Percentiles rank a stretch among this genome's conserved stretches.
Evolutionary conservation across 2,113 vertebrate species (phyloP).

Genomic region (Albula goreensis): DNA sequence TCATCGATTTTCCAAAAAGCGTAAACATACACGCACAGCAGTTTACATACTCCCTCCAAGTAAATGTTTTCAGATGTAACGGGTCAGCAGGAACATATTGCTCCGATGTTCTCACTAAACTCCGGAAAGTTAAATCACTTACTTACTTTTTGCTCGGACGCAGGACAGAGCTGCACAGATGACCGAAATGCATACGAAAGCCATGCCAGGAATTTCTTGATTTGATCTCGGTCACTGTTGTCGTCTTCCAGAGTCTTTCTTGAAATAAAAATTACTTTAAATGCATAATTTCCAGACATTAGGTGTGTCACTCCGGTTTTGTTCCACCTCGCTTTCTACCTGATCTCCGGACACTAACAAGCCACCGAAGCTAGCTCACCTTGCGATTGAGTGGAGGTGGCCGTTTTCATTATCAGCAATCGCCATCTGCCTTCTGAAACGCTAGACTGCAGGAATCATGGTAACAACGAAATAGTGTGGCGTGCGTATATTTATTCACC

Average conservation of each 20-base stretch:
- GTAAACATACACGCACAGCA: too few species aligned
- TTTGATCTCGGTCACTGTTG: background rate
- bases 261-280: background rate
- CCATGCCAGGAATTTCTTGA: background rate
- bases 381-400: background rate
- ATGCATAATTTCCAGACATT: background rate
- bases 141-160: background rate
- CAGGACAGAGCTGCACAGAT: background rate
- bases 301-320: background rate
- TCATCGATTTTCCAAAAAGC: background rate
- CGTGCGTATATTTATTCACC: too few species aligned
- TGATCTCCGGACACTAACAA: background rate
- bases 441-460: background rate
- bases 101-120: background rate
- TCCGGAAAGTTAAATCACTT: background rate
- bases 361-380: background rate
- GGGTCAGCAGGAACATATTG: background rate
- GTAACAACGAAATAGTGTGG: background rate
- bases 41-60: background rate
- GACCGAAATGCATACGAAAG: background rate
- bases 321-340: background rate
- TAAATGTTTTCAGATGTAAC: background rate
- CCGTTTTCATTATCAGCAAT: slow-evolving; percentile 2
- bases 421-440: background rate
- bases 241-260: background rate